phyloP scores from a whole-genome alignment of 2,797 vertebrate species.

The Salarias fasciatus region DNA sequence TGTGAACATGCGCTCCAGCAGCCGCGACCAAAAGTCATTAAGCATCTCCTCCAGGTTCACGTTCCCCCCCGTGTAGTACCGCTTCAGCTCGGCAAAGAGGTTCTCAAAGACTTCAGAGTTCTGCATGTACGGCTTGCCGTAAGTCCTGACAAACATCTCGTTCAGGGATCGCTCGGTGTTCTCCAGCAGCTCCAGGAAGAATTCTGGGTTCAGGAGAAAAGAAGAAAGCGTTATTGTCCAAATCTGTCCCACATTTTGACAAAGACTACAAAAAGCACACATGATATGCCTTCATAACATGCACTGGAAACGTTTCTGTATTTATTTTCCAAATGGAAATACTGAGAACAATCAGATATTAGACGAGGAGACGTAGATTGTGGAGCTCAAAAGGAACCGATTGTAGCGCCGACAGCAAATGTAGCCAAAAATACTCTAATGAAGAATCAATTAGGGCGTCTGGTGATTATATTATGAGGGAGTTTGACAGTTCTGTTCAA shows the following conservation, averaged over 20 bases:
- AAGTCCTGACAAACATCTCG: constrained; percentile 95
- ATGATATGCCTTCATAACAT: constrained; percentile 1
- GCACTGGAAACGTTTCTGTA: background rate
- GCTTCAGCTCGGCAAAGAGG: constrained; percentile 94
- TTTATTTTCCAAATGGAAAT: constrained; percentile 18
- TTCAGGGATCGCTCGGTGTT: constrained; percentile 94
- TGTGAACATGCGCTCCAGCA: constrained; percentile 98
- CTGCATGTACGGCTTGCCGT: constrained; percentile 96
- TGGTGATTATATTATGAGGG: constrained; percentile 46
- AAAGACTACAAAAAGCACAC: no score
- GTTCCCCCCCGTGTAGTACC: constrained; percentile 95
- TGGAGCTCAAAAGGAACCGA: constrained; percentile 1
- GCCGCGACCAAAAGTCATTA: constrained; percentile 96
- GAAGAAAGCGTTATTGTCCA: no score
- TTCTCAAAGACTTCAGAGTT: constrained; percentile 97
- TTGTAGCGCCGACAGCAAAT: constrained; percentile 20
- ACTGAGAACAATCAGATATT: background rate
- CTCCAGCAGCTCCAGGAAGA: constrained; percentile 95
- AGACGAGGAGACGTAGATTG: no score
- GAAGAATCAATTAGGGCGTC: constrained; percentile 28
- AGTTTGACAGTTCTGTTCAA: constrained; percentile 27
- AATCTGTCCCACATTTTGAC: no score
- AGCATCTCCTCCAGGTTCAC: constrained; percentile 98
- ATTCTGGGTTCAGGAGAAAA: constrained; percentile 77
- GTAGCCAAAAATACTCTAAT: constrained; percentile 25